Evolutionary conservation across 1,140 invertebrate species (phyloP), one percentile per base, ranked within the genome.

Genomic region (Psilanteris sp.): DNA sequence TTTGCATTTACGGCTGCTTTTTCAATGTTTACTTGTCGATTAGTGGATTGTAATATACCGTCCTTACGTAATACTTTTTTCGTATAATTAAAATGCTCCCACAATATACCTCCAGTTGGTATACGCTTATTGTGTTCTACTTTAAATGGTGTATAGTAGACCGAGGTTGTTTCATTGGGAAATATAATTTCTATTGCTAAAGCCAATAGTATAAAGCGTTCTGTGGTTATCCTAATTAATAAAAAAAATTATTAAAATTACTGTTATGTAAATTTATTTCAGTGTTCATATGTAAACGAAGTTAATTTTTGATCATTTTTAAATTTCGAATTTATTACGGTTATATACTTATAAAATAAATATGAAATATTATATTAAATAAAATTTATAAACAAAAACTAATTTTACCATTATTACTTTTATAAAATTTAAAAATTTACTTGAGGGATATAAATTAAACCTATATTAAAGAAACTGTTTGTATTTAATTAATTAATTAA

Each of bases 61-160:
- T 31, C 27, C 18, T 29, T 1, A 14, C 24, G 4, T 14, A 46
- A 10, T 3, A 46, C 43, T 31, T 8, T 1, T n/a, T 46, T 46
- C 3, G 5, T 4, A 7, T 46, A 31, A 4, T 31, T 8, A 18
- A 31, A 46, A 10, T 31, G 2, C 7, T 46, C 1, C 3, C 4
- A 31, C 8, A 46, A 18, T 9, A 16, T 29, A 7, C 43, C 26
- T 10, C 13, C 14, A 46, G 43, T 8, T 10, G 26, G 3, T 9
- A 46, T 18, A 1, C 27, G 11, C 10, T 16, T 7, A 18, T 10
- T 6, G 4, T 18, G 9, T 31, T 46, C 43, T 8, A 1, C 5
- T n/a, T 1, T 13, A 31, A 16, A 46, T n/a, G 43, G 24, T n/a
- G 26, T 46, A 18, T 46, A 46, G 4, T 18, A 46, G 9, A 46